A percentile compares a stretch with the other conserved stretches of the same genome.
Conservation (phyloP, 2,113 vertebrate genomes). For the Microcebus ravelobensis region DNA sequence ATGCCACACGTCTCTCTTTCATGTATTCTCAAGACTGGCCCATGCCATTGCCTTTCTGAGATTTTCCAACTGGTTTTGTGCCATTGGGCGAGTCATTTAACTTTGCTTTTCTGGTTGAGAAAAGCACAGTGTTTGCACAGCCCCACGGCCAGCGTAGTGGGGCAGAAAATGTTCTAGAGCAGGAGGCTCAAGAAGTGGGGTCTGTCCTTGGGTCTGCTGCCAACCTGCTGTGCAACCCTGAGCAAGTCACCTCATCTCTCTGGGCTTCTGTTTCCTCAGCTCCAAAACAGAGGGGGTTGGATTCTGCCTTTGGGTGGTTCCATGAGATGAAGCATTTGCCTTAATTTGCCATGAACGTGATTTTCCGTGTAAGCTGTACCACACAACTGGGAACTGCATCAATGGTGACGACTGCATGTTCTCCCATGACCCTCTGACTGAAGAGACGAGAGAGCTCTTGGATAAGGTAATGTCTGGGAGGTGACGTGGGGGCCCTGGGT, state of each 20-base stretch:
- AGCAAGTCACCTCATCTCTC: neutral
- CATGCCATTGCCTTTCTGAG: neutral
- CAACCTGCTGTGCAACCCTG: neutral
- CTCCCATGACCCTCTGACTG: slow-evolving; percentile 92
- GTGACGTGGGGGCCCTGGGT: fast-evolving
- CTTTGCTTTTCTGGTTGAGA: neutral
- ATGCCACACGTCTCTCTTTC: fast-evolving
- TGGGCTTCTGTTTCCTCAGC: neutral
- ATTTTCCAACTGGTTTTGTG: neutral
- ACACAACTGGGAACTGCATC: slow-evolving; percentile 97
- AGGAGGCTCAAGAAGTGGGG: neutral
- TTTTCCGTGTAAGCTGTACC: slow-evolving; percentile 96
- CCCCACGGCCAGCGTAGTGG: neutral
- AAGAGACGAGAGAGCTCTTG: slow-evolving; percentile 94
- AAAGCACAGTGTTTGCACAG: no score
- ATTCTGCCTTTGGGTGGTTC: neutral
- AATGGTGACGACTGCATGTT: slow-evolving; percentile 98
- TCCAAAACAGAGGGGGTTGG: neutral
- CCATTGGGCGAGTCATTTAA: neutral
- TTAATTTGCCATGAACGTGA: slow-evolving; percentile 90
- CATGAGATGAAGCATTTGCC: slow-evolving; percentile 63
- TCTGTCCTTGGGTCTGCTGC: neutral
- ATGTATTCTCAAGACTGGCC: fast-evolving
- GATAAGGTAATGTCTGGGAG: slow-evolving; percentile 88
- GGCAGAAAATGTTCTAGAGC: neutral